Base-by-base conservation (phyloP, 2,113 vertebrate genomes). In the Polypterus senegalus region DNA sequence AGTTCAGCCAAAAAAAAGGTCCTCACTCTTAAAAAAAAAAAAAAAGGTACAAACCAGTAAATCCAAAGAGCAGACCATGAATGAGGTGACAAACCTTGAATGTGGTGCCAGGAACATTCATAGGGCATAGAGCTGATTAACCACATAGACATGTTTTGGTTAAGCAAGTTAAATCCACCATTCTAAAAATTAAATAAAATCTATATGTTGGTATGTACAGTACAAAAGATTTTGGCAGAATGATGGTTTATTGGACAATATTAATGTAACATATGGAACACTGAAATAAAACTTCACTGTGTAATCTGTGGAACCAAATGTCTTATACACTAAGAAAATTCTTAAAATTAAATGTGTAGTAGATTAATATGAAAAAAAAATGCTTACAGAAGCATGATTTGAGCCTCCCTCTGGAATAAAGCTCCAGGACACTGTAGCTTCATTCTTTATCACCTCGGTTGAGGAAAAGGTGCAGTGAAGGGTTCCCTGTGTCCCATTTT, bases 401-500 rank as follows among this genome's bases (percentile, higher is more conserved):
- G 74, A 69, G 0, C 85, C 77, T 63, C 89, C 86, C 58, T 79
- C 83, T 0, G 87, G 83, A 57, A 85, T 86, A 61, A 91, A 94
- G 48, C 67, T 87, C 93, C 93, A 98, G 45, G 84, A 77, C 27
- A 93, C 84, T 0, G 87, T 70, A 0, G 88, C 86, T 46, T n/a
- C 4, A 0, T 74, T 83, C 69, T 84, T 83, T 49, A 92, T 81
- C 46, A 85, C 81, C 4, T 91, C 76, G 0, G 62, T 70, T 1
- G 93, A 93, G 9, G 82, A 89, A 63, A 98, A 98, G 0, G 77
- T 89, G 76, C 95, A 97, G 0, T 78, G 74, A 2, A 98, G 86
- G 63, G 78, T 78, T 1, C 83, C 92, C 0, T 86, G 78, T 1
- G 95, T 96, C 54, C 92, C 95, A 47, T 94, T 97, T 70, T 91